Conservation (phyloP, 1,140 invertebrate species). For the Frieseomelitta varia region DNA sequence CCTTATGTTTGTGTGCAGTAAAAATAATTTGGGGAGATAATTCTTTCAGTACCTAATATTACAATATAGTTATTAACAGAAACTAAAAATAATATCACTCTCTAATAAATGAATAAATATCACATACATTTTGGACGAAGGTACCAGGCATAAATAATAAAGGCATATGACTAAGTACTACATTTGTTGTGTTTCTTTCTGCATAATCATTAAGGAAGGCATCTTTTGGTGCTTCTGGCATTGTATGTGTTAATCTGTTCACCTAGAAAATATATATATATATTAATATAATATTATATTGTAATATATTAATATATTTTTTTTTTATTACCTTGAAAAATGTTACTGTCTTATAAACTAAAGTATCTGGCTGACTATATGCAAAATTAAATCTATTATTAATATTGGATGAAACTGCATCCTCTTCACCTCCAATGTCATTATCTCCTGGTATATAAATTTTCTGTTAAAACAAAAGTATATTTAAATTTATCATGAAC, state of each 20-base stretch:
- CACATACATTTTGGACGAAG: conserved; percentile 85
- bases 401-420: conserved; percentile 88
- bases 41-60: conserved; percentile 84
- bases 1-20: conserved; percentile 92
- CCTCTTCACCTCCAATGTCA: conserved; percentile 96
- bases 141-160: conserved; percentile 84
- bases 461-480: conserved; percentile 83
- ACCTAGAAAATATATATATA: conserved; percentile 82
- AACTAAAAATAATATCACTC: conserved; percentile 13
- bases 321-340: conserved; percentile 83
- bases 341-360: conserved; percentile 84
- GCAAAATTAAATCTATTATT: conserved; percentile 89
- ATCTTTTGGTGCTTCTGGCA: conserved; percentile 80
- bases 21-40: conserved; percentile 91
- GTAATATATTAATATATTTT: background rate
- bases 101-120: conserved; percentile 33
- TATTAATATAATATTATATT: background rate
- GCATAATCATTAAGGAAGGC: conserved; percentile 84
- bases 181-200: conserved; percentile 83
- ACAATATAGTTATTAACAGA: conserved; percentile 27
- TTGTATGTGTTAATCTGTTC: conserved; percentile 85
- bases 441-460: conserved; percentile 96
- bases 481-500: background rate
- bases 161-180: conserved; percentile 88
- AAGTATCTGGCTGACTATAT: conserved; percentile 87